Percentiles rank a stretch among this genome's conserved stretches.
Conservation (phyloP, 2,888 invertebrate species). For the Hypomecis punctinalis region DNA sequence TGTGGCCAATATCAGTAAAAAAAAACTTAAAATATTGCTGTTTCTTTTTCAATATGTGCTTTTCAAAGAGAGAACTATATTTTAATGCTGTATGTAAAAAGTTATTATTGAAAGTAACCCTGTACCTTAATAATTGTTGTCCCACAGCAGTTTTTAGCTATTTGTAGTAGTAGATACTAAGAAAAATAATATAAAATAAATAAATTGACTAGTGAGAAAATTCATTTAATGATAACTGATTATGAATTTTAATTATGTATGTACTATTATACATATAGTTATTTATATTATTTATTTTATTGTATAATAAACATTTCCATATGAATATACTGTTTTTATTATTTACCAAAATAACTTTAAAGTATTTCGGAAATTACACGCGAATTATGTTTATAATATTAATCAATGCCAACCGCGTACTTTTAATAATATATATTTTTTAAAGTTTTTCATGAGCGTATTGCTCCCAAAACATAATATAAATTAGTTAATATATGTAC, state of each 20-base stretch:
- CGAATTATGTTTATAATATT: too few relatives aligned
- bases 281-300: constrained; percentile 8
- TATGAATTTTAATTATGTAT: background rate
- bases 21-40: too few relatives aligned
- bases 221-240: background rate
- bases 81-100: too few relatives aligned
- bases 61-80: too few relatives aligned
- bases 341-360: background rate
- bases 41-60: too few relatives aligned
- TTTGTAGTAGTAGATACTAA: background rate
- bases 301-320: constrained; percentile 18
- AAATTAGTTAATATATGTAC: too few relatives aligned
- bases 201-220: constrained; percentile 6
- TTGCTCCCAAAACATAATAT: too few relatives aligned
- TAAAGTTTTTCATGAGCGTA: too few relatives aligned
- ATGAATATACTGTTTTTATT: constrained; percentile 6
- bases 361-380: background rate
- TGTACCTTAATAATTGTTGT: background rate
- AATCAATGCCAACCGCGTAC: too few relatives aligned
- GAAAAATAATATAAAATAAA: background rate
- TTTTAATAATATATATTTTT: too few relatives aligned
- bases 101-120: too few relatives aligned
- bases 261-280: background rate
- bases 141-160: background rate
- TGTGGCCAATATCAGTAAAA: too few relatives aligned